Percentiles rank a stretch among this genome's conserved stretches.
Conservation (phyloP, 2,113 vertebrate species). For the Saimiri boliviensis region DNA sequence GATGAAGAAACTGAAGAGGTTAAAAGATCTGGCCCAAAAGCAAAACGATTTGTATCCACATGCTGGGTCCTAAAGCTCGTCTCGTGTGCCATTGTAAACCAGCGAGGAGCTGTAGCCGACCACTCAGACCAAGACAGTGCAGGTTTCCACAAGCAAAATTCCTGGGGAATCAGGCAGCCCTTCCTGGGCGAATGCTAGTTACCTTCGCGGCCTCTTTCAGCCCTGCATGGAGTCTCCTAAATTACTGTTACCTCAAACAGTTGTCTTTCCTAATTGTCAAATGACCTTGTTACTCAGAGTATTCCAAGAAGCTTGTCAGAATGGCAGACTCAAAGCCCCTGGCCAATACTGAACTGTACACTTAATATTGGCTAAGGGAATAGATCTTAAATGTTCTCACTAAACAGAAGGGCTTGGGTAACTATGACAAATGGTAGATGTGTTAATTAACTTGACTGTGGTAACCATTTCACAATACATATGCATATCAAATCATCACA, state of each 20-base stretch:
- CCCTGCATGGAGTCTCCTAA: not conserved
- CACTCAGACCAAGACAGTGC: too few species aligned
- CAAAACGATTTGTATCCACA: not conserved
- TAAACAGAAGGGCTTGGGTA: not conserved
- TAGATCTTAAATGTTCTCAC: not conserved
- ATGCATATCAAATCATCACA: too few species aligned
- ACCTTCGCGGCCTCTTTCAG: not conserved
- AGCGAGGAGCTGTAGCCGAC: not conserved
- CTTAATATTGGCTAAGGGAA: not conserved
- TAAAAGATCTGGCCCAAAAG: not conserved
- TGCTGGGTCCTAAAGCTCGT: not conserved
- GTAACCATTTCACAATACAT: not conserved
- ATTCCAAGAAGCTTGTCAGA: not conserved
- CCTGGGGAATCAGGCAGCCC: not conserved
- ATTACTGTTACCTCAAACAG: not conserved
- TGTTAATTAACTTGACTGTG: not conserved
- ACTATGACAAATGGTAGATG: not conserved
- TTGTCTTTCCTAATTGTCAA: not conserved
- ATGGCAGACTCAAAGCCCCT: not conserved
- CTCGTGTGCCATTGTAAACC: not conserved
- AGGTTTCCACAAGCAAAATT: not conserved
- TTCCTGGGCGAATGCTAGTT: not conserved
- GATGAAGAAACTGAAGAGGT: not conserved
- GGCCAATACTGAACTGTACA: not conserved
- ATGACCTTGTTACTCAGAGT: not conserved